Conservation (phyloP, 2,888 invertebrate genomes). For the Xylota segnis region DNA sequence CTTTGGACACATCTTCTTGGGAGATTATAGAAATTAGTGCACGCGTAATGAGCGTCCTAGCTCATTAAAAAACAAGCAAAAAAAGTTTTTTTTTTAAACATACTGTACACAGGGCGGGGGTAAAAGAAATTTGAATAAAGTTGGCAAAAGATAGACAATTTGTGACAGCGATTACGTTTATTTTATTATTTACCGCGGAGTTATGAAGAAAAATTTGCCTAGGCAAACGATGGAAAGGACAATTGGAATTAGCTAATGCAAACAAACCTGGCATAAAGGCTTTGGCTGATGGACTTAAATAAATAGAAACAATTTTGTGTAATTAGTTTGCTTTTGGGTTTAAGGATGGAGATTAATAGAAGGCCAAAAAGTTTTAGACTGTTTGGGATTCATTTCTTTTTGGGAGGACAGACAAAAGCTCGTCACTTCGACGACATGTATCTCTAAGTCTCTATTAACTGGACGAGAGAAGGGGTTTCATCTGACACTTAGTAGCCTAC, state of each 20-base stretch:
- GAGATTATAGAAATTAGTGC: conserved; percentile 65
- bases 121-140: background rate
- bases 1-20: conserved; percentile 37
- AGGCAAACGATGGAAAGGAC: background rate
- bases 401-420: too few species aligned
- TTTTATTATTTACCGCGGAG: background rate
- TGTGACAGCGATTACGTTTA: conserved; percentile 14
- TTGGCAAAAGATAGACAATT: conserved; percentile 2
- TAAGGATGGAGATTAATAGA: background rate
- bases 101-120: background rate
- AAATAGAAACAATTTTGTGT: background rate
- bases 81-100: conserved; percentile 8
- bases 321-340: background rate
- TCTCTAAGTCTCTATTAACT: too few species aligned
- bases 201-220: conserved; percentile 6
- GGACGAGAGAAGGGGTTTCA: too few species aligned
- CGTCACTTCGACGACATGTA: too few species aligned
- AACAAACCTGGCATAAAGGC: background rate
- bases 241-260: background rate
- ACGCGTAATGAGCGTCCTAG: conserved; percentile 55
- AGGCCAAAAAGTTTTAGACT: background rate
- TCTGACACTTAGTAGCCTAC: too few species aligned
- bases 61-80: conserved; percentile 43
- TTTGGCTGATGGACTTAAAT: background rate
- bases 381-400: too few species aligned